Evolutionary conservation across 1,140 invertebrate genomes (phyloP), one percentile per base, ranked within the genome.

Genomic region (Habropoda laboriosa): DNA sequence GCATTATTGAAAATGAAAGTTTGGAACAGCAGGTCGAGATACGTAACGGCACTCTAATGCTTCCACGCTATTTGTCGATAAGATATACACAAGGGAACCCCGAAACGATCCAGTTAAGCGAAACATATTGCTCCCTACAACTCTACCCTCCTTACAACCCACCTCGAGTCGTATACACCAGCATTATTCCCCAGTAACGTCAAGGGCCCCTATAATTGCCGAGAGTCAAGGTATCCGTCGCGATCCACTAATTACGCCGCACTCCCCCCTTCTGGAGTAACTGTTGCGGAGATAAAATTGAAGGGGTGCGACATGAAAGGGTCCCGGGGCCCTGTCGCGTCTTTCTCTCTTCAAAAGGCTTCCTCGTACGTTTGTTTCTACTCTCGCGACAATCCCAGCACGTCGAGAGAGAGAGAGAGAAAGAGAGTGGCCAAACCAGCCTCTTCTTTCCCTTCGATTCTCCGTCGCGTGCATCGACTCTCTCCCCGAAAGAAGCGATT

Each of bases 241-340:
- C 73, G 73, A 76, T 67, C 58, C 67, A 35, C 75, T 78, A 78
- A 78, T 78, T 78, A 61, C 55, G 24, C 35, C 18, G 3, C 32
- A n/a, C 32, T 32, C 40, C 35, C 75, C 18, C 10, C 35, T 30
- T 42, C 10, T 61, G 49, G 16, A 24, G 75, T 32, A 78, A 78
- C 75, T 70, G 74, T 76, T 76, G 63, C 63, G 47, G 21, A 71
- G 55, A 78, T 68, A 71, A 60, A 60, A 78, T 70, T 40, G 18
- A 1, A 16, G 47, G 72, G 72, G 72, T 32, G 72, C 72, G 72
- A 75, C 35, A 75, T 63, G 24, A 75, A 75, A 55, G 49, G 38
- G 40, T 32, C 24, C 61, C 24, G 3, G 24, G 12, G 21, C 49
- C 30, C 40, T 67, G 67, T 16, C 7, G 47, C 66, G 53, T 58